phyloP scores from a whole-genome alignment of 2,797 vertebrate genomes.

The Acrossocheilus wenchowensis region DNA sequence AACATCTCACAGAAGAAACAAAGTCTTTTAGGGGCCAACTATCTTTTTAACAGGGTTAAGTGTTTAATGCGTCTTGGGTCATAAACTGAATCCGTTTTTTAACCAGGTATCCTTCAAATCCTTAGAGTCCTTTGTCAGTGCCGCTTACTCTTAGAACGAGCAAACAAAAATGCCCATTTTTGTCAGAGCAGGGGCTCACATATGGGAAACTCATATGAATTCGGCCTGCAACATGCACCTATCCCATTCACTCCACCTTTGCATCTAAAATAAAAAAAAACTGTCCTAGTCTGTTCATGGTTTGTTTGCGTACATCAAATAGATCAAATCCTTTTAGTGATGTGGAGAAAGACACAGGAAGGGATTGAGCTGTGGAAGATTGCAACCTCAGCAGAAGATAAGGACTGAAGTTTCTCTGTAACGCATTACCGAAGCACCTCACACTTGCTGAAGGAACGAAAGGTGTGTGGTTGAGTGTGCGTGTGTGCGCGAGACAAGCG shows the following conservation, averaged over 20 bases:
- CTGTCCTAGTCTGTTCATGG: neutral
- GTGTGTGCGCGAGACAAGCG: neutral
- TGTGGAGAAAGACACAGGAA: constrained; percentile 67
- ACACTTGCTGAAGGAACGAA: constrained; percentile 37
- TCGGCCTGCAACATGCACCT: neutral
- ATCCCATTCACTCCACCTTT: neutral
- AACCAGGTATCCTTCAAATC: neutral
- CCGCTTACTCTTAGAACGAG: too few species aligned
- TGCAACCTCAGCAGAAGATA: constrained; percentile 80
- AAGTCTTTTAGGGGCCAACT: neutral
- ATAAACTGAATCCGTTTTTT: neutral
- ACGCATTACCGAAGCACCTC: constrained; percentile 78
- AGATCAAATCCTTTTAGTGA: constrained; percentile 35
- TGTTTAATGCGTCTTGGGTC: neutral
- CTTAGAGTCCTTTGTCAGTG: neutral
- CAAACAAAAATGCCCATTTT: neutral
- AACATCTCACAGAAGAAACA: neutral
- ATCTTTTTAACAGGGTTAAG: neutral
- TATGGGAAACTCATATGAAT: neutral
- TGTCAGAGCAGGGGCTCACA: neutral
- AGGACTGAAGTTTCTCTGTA: constrained; percentile 76
- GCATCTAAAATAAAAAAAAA: neutral
- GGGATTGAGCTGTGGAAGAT: constrained; percentile 76
- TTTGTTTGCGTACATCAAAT: neutral
- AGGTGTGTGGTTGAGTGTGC: neutral